Conservation (phyloP, 1,140 invertebrate species). For the Colletes latitarsis region DNA sequence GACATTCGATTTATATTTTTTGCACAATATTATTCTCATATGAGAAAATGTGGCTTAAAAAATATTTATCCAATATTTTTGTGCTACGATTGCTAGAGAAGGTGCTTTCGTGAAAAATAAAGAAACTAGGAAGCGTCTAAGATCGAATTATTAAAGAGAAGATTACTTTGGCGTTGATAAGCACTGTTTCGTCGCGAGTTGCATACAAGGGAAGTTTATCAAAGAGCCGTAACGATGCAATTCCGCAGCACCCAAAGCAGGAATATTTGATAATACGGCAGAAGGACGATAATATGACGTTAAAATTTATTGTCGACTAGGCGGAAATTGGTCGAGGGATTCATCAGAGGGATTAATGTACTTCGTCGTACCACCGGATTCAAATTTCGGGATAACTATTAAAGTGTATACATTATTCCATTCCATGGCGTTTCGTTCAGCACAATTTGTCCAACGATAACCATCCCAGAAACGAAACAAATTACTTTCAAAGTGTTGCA, state of each 20-base stretch:
- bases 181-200: conserved; percentile 44
- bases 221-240: conserved; percentile 45
- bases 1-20: too few relatives aligned
- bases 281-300: conserved; percentile 53
- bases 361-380: conserved; percentile 18
- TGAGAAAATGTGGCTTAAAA: too few relatives aligned
- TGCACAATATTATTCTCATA: too few relatives aligned
- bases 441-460: neutral
- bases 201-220: conserved; percentile 47
- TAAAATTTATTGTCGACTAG: conserved; percentile 67
- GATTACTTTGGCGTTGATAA: conserved; percentile 21
- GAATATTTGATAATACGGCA: conserved; percentile 53
- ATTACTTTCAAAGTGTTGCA: neutral
- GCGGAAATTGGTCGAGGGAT: conserved; percentile 64
- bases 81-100: too few relatives aligned
- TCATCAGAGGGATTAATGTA: conserved; percentile 55
- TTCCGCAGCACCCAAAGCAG: conserved; percentile 38
- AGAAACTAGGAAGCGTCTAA: neutral
- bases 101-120: too few relatives aligned
- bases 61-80: too few relatives aligned
- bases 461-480: neutral
- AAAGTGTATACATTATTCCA: conserved; percentile 46
- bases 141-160: neutral
- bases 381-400: conserved; percentile 52
- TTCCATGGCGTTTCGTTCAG: neutral